Evolutionary conservation across 2,113 vertebrate genomes (phyloP).

Genomic region (Pluvianellus socialis): DNA sequence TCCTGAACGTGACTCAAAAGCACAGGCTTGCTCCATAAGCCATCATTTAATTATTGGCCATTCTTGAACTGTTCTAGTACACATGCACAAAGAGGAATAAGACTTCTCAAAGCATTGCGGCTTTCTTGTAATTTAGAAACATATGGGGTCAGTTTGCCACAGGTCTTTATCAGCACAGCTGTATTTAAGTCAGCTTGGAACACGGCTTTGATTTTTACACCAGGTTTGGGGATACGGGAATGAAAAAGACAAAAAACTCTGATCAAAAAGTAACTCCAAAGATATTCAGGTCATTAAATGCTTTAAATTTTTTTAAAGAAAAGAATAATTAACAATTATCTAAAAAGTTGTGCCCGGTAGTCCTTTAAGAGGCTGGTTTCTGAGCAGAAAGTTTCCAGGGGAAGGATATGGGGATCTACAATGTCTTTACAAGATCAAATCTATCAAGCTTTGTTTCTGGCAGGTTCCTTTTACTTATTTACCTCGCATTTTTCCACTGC

Average conservation of each 20-base stretch:
- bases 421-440: background rate
- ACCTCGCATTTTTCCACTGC: slow-evolving; percentile 98
- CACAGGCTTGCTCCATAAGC: background rate
- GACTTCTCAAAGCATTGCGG: background rate
- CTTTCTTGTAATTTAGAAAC: background rate
- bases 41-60: background rate
- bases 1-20: background rate
- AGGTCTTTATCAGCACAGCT: background rate
- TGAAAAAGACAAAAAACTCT: background rate
- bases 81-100: background rate
- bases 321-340: background rate
- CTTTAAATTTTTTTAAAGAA: background rate
- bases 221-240: background rate
- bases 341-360: background rate
- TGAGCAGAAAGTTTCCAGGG: background rate
- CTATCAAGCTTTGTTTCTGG: background rate
- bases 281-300: background rate
- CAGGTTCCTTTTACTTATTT: background rate
- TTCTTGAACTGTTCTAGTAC: background rate
- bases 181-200: background rate
- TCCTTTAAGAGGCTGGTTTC: background rate
- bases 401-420: background rate
- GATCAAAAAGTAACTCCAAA: background rate
- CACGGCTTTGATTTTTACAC: background rate
- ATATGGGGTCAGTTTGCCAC: background rate